A percentile compares a stretch with the other conserved stretches of the same genome.
Conservation (phyloP, 1,140 invertebrate genomes). For the Saxidomus purpurata region DNA sequence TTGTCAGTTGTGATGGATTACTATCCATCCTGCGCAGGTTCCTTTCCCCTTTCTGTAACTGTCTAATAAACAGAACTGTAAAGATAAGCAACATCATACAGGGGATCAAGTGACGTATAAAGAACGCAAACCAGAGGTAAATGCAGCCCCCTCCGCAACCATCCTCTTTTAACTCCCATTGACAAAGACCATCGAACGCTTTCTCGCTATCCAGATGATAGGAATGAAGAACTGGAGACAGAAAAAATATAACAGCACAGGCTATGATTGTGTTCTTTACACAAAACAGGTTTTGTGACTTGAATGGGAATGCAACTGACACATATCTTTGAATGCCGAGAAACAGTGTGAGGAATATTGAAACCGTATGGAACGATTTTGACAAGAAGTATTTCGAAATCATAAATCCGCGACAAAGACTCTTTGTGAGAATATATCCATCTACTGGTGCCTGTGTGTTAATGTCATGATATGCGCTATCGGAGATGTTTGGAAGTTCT, state of each 20-base stretch:
- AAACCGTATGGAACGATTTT: no score
- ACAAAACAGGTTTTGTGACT: not conserved
- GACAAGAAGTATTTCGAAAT: no score
- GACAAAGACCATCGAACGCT: conserved; percentile 6
- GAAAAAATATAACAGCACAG: not conserved
- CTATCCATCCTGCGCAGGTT: not conserved
- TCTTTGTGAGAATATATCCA: not conserved
- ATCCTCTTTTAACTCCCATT: conserved; percentile 37
- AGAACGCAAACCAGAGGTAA: no score
- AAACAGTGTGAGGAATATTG: no score
- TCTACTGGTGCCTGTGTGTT: not conserved
- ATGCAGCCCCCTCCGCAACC: no score
- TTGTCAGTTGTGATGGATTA: conserved; percentile 48
- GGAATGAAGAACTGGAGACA: conserved; percentile 36
- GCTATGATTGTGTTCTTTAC: not conserved
- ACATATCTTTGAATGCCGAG: no score
- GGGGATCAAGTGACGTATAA: no score
- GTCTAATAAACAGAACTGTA: conserved; percentile 14
- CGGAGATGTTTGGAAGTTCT: no score
- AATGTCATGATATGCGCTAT: not conserved
- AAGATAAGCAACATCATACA: no score
- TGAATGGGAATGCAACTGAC: no score
- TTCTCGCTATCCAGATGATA: no score
- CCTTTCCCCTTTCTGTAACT: conserved; percentile 4
- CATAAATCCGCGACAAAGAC: no score